Evolutionary conservation across 2,888 invertebrate genomes (phyloP), one percentile per base, ranked within the genome.

Genomic region (Xanthia icteritia): DNA sequence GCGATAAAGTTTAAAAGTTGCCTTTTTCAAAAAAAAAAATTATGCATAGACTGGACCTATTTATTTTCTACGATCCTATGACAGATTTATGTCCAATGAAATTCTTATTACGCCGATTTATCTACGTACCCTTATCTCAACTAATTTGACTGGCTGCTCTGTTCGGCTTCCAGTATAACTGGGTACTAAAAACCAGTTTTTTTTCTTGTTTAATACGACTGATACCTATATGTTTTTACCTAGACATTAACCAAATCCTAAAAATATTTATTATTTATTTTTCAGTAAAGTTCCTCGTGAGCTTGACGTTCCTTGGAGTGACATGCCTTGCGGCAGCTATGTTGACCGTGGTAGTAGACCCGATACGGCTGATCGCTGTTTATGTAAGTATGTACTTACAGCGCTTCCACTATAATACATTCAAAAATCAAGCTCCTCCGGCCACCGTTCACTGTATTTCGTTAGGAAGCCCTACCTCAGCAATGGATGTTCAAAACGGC

Each of bases 321-420:
- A 6, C 67, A 0, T 77, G 72, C 13, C 45, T 89, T 0, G 11
- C 66, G 0, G 20, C 61, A 8, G 76, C 76, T 5, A 45, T 82
- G 1, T 8, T 81, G 9, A 71, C 75, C 0, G 20, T 83, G 6
- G 36, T 85, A 0, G 13, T 78, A 5, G 83, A 89, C 60, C 90
- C 90, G 0, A n/a, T 89, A 17, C 39, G 73, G 1, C 17, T 84
- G 2, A 63, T 87, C 5, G 20, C 75, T 13, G 74, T 76, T 71
- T 86, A 84, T 68, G 90, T 90, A 77, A 89, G 90, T 90, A 79
- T 42, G 5, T 23, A 51, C 17, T 17, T 51, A 65, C 23, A 56
- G n/a, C 31, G 54, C 3, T 27, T 54, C 39, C 3, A 27, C 13
- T 20, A 11, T 27, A 20, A n/a, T 51, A 58, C 61, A 51, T 51